phyloP scores from a whole-genome alignment of 2,888 invertebrate genomes.

The Acholoe squamosa region DNA sequence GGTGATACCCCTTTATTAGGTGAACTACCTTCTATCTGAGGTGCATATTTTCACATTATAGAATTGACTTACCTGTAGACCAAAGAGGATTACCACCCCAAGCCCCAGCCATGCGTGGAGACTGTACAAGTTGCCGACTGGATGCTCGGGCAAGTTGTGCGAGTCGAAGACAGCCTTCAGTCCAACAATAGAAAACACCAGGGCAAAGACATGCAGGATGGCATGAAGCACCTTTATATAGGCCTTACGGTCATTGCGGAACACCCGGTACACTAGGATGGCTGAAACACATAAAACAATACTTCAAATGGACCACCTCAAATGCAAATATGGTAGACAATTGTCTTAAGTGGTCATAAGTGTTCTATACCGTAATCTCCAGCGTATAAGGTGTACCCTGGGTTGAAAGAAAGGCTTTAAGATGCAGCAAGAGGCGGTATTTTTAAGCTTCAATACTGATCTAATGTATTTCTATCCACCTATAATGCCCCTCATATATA shows the following conservation, averaged over 20 bases:
- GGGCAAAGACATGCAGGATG: slow-evolving; percentile 87
- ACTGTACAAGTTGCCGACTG: slow-evolving; percentile 85
- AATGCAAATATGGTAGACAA: no score
- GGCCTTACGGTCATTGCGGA: slow-evolving; percentile 89
- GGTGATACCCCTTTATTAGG: no score
- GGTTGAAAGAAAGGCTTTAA: no score
- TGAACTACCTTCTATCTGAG: background rate
- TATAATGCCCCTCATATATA: no score
- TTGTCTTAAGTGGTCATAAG: no score
- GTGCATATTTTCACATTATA: background rate
- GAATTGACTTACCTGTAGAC: slow-evolving; percentile 86
- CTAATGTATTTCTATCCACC: no score
- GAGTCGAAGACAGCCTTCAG: slow-evolving; percentile 92
- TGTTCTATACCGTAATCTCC: no score
- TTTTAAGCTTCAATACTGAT: no score
- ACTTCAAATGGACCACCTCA: no score
- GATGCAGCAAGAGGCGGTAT: no score
- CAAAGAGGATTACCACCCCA: slow-evolving; percentile 89
- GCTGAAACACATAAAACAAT: slow-evolving; percentile 85
- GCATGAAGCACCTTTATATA: slow-evolving; percentile 91
- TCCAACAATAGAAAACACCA: slow-evolving; percentile 89
- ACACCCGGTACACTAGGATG: slow-evolving; percentile 91
- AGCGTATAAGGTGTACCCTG: no score
- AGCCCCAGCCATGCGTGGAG: slow-evolving; percentile 93
- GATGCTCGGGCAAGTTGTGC: slow-evolving; percentile 85